A percentile compares a stretch with the other conserved stretches of the same genome.
phyloP scores from a whole-genome alignment of 2,797 vertebrate genomes.

The Mastacembelus armatus region DNA sequence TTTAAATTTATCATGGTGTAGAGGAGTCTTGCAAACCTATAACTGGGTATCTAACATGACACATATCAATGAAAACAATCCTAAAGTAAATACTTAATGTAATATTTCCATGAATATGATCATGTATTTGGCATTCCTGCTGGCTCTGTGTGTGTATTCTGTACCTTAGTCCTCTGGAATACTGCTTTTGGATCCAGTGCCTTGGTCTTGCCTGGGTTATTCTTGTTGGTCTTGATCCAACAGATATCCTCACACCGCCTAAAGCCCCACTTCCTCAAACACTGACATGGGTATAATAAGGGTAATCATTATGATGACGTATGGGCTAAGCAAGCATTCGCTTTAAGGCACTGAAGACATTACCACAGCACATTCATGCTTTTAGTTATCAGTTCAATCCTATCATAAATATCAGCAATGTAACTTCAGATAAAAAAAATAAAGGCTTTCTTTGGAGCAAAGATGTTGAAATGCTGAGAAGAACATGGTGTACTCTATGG shows the following conservation, averaged over 20 bases:
- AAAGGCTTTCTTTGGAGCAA: too few species aligned
- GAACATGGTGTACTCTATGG: background rate
- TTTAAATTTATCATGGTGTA: background rate
- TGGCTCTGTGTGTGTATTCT: background rate
- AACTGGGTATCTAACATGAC: background rate
- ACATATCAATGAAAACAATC: background rate
- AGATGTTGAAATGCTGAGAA: too few species aligned
- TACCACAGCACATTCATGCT: too few species aligned
- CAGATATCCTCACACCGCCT: slow-evolving; percentile 98
- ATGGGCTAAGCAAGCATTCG: background rate
- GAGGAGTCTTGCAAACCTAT: background rate
- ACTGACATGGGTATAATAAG: slow-evolving; percentile 77
- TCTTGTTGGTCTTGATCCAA: slow-evolving; percentile 99
- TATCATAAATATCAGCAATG: too few species aligned
- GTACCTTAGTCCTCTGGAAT: slow-evolving; percentile 98
- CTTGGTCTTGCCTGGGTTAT: slow-evolving; percentile 98
- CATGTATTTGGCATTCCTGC: slow-evolving; percentile 5
- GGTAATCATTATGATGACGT: background rate
- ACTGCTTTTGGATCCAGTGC: slow-evolving; percentile 97
- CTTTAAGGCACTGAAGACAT: too few species aligned
- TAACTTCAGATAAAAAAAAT: too few species aligned
- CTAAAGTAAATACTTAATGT: background rate
- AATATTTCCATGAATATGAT: background rate
- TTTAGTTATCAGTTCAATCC: too few species aligned
- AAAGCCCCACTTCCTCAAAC: slow-evolving; percentile 98